Base-by-base conservation (phyloP, 2,113 vertebrate genomes). In the Hydrochoerus hydrochaeris region DNA sequence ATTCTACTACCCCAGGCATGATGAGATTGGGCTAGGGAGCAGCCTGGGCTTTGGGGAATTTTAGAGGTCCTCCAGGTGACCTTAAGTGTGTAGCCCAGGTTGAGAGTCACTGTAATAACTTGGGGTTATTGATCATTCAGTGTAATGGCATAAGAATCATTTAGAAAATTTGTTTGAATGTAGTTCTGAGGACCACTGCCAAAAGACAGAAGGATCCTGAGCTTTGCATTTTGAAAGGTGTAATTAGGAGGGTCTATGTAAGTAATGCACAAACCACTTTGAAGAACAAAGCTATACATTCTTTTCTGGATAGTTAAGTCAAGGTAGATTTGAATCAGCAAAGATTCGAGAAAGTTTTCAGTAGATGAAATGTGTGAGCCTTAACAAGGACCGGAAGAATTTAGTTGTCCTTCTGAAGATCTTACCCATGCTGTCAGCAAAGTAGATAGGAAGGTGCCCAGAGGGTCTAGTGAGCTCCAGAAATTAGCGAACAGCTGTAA, bases 51-150 rank as follows among this genome's bases (percentile, higher is more conserved):
- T 87, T 54, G 30, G 65, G 75, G 67, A 71, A 28, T 32, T 78
- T 94, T 75, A 60, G 44, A 88, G 88, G 65, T 89, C 77, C n/a
- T 82, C 44, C 57, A 46, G 35, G n/a, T 41, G 84, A 95, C 49
- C 84, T 2, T 62, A 57, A 88, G n/a, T 0, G 3, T 85, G 35
- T 30, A 38, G 44, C 30, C 71, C 32, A 54, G 19, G 19, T 32
- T 67, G 80, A 86, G 52, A 77, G 57, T 26, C 24, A 22, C 22
- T 22, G 26, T 4, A 77, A 9, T 8, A 71, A 54, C 20, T 78
- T 54, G 85, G 67, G 41, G 16, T 65, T 32, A 60, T 24, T 52
- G 52, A 26, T 57, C 44, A 17, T n/a, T 41, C 7, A 2, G 38
- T 41, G 11, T 52, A 89, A 49, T 77, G 81, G 26, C 7, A 13